Percentiles rank a stretch among this genome's conserved stretches.
phyloP scores from a whole-genome alignment of 2,797 vertebrate species.

The Anguilla marmorata region DNA sequence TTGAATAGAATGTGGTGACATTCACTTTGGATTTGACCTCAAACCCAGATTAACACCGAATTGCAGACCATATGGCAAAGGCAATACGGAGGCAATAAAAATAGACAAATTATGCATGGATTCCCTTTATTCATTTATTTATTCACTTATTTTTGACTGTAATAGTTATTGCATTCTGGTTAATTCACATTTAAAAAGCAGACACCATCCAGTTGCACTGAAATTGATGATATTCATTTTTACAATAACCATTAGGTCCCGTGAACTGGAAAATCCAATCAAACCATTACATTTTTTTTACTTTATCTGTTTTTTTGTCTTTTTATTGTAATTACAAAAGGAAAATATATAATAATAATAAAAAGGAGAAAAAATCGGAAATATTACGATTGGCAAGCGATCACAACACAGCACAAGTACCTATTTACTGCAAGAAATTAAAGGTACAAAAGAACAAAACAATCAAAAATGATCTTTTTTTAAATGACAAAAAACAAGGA shows the following conservation, averaged over 20 bases:
- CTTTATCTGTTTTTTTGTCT: conserved; percentile 75
- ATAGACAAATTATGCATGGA: conserved; percentile 69
- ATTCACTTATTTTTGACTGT: conserved; percentile 79
- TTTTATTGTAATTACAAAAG: conserved; percentile 88
- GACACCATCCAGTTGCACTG: conserved; percentile 95
- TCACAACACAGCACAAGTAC: conserved; percentile 98
- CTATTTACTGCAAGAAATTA: conserved; percentile 89
- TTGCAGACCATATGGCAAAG: neutral
- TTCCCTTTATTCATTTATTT: conserved; percentile 89
- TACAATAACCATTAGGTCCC: conserved; percentile 94
- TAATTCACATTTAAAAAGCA: conserved; percentile 99
- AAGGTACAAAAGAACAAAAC: conserved; percentile 71
- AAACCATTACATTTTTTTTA: conserved; percentile 87
- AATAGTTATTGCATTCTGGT: conserved; percentile 98
- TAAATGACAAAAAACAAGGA: conserved; percentile 62
- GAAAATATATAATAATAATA: conserved; percentile 85
- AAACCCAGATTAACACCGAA: neutral
- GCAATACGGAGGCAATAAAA: conserved; percentile 27
- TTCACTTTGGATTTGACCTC: neutral
- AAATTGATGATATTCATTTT: conserved; percentile 92
- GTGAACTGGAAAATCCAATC: conserved; percentile 98
- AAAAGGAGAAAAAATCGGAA: conserved; percentile 67
- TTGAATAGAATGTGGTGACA: neutral
- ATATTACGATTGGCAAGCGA: conserved; percentile 96
- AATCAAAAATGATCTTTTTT: conserved; percentile 66